phyloP scores from a whole-genome alignment of 92 coral and sea anemone genomes.

The Epizoanthus illoricatus region DNA sequence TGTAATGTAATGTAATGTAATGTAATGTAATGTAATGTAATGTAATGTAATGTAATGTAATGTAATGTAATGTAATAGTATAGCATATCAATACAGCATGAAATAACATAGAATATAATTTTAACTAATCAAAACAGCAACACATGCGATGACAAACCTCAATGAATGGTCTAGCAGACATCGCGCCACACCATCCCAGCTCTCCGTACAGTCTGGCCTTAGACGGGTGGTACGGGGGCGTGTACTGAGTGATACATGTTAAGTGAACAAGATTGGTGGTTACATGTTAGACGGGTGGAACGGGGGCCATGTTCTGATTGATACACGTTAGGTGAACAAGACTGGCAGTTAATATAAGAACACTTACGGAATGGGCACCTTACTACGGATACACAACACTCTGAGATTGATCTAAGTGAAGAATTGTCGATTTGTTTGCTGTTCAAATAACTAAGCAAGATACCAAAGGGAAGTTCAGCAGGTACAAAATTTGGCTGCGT shows the following conservation, averaged over 20 bases:
- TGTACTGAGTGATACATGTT: not conserved
- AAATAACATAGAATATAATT: not conserved
- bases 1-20: too few species aligned
- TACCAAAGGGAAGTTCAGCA: too few species aligned
- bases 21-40: too few species aligned
- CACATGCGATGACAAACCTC: not conserved
- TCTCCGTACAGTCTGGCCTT: slow-evolving; percentile 34
- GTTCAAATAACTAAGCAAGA: too few species aligned
- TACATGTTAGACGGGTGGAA: slow-evolving; percentile 14
- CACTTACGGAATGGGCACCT: not conserved
- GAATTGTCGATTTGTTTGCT: too few species aligned
- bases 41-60: too few species aligned
- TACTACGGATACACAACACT: too few species aligned
- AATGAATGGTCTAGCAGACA: not conserved
- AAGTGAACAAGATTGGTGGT: too few species aligned
- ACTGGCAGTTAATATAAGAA: not conserved
- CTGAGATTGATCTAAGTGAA: too few species aligned
- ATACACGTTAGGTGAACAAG: not conserved
- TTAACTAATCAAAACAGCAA: not conserved
- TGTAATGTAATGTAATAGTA: too few species aligned
- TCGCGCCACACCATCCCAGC: slow-evolving; percentile 15
- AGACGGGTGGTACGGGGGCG: slow-evolving; percentile 23
- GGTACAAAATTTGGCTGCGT: too few species aligned
- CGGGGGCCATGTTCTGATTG: slow-evolving; percentile 5
- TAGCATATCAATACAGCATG: too few species aligned